Evolutionary conservation across 2,797 vertebrate genomes (phyloP).

Genomic region (Taenioides sp.): DNA sequence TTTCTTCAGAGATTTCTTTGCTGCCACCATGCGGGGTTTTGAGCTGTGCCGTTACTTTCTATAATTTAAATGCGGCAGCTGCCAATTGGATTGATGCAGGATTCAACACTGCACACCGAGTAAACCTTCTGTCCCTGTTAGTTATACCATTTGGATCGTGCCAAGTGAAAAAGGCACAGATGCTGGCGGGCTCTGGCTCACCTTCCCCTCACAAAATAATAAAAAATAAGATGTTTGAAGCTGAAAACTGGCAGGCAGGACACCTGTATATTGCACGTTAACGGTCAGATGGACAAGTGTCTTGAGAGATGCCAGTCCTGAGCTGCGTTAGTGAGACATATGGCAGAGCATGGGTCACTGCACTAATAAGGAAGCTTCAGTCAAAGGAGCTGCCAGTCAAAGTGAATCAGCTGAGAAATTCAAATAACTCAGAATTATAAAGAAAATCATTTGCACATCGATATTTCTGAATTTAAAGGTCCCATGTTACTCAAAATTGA

Average conservation of each 20-base stretch:
- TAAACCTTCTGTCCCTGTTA: constrained; percentile 49
- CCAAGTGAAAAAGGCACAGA: constrained; percentile 50
- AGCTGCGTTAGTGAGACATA: constrained; percentile 17
- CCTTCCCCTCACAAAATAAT: constrained; percentile 26
- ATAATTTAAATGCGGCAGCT: constrained; percentile 59
- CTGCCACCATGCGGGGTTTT: constrained; percentile 23
- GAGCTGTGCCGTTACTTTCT: constrained; percentile 25
- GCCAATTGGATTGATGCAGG: constrained; percentile 55
- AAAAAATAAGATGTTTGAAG: constrained; percentile 24
- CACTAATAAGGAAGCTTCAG: constrained; percentile 4
- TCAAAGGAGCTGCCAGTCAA: neutral
- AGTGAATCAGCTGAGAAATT: neutral
- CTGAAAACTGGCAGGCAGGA: constrained; percentile 23
- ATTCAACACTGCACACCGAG: constrained; percentile 40
- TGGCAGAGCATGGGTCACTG: neutral
- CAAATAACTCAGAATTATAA: neutral
- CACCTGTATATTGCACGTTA: constrained; percentile 24
- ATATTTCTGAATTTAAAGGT: neutral
- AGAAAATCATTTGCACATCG: neutral
- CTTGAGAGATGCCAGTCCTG: constrained; percentile 12
- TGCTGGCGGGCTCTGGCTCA: constrained; percentile 36
- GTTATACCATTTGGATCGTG: constrained; percentile 45
- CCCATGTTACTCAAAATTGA: too few species aligned
- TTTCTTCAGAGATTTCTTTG: constrained; percentile 25
- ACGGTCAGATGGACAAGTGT: constrained; percentile 17